These are phyloP conservation scores for Archilochus colubris DNA, from an alignment of 2,113 vertebrate genomes.

Conservation along the genomic window DNA sequence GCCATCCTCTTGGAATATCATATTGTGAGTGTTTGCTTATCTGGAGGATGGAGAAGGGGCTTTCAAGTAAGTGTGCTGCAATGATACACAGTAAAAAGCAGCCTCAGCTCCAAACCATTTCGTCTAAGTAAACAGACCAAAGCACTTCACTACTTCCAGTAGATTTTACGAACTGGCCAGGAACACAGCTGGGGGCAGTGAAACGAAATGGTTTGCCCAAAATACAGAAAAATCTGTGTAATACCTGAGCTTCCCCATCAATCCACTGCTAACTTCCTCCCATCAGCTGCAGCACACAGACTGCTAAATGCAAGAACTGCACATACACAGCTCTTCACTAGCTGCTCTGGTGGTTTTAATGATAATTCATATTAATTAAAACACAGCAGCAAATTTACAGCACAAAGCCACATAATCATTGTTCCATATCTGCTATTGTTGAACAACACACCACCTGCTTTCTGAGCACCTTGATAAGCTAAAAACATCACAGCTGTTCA, in stretches of 20 bases:
- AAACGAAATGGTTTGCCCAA: not conserved
- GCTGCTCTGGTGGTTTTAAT: not conserved
- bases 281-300: not conserved
- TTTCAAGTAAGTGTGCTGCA: not conserved
- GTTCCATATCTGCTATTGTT: not conserved
- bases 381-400: not conserved
- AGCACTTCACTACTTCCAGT: not conserved
- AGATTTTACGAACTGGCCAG: conserved; percentile 19
- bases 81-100: not conserved
- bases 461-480: conserved; percentile 1
- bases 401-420: not conserved
- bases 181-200: not conserved
- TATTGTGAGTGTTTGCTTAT: not conserved
- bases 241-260: not conserved
- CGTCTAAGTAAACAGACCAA: not conserved
- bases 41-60: not conserved
- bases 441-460: conserved; percentile 12
- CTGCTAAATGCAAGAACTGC: not conserved
- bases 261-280: not conserved
- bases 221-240: not conserved
- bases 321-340: not conserved
- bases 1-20: not conserved
- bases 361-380: conserved; percentile 11
- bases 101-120: not conserved
- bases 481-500: not conserved